Conservation (phyloP, 2,888 invertebrate species). For the Pachycephus smyrnensis region DNA sequence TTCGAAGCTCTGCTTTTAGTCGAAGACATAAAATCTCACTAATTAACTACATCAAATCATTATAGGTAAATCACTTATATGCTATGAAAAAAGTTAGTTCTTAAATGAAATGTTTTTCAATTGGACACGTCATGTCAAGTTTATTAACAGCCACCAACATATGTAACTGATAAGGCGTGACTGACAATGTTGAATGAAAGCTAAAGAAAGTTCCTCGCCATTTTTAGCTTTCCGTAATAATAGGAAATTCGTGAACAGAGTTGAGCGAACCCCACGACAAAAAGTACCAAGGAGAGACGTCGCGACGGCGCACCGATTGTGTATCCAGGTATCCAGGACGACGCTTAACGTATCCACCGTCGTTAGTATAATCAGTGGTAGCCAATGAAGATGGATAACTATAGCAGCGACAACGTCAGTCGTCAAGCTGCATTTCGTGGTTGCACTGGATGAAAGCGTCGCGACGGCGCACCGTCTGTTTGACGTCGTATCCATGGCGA, state of each 20-base stretch:
- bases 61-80: neutral
- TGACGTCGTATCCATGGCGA: constrained; percentile 13
- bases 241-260: neutral
- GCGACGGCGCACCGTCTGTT: constrained; percentile 13
- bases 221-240: neutral
- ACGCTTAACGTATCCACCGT: neutral
- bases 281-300: constrained; percentile 1
- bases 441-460: neutral
- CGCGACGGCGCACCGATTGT: constrained; percentile 7
- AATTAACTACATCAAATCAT: neutral
- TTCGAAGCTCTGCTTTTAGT: neutral
- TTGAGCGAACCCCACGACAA: neutral
- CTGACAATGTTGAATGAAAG: neutral
- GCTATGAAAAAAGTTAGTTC: neutral
- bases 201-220: neutral
- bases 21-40: neutral
- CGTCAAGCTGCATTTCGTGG: neutral
- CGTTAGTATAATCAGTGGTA: neutral
- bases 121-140: neutral
- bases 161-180: neutral
- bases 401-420: neutral
- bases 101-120: neutral
- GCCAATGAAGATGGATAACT: neutral
- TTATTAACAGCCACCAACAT: neutral
- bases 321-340: neutral